phyloP scores from a whole-genome alignment of 2,888 invertebrate genomes.

The Lasioglossum villosulum region DNA sequence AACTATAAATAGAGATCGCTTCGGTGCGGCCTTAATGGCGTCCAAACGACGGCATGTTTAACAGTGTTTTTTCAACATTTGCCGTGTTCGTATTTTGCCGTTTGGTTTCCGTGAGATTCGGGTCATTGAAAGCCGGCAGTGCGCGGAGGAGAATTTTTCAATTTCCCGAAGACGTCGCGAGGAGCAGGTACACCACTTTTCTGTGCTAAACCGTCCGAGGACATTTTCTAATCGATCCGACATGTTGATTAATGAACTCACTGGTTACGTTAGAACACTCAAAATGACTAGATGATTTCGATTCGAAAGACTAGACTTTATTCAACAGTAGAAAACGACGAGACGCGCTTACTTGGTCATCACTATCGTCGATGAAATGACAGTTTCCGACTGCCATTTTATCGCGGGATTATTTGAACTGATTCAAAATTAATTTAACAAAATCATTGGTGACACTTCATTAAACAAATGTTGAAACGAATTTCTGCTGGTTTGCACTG shows the following conservation, averaged over 20 bases:
- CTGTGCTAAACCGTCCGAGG: not conserved
- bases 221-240: not conserved
- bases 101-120: not conserved
- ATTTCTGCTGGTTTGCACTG: not conserved
- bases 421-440: not conserved
- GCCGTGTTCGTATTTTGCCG: conserved; percentile 4
- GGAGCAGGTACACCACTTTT: not conserved
- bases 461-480: not conserved
- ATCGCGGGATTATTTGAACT: not conserved
- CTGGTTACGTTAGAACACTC: not conserved
- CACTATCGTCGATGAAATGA: not conserved
- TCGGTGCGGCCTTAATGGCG: conserved; percentile 20
- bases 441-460: not conserved
- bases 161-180: not conserved
- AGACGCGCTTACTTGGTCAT: too few species aligned
- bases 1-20: conserved; percentile 53
- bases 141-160: not conserved
- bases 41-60: conserved; percentile 43
- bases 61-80: conserved; percentile 42
- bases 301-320: not conserved
- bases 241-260: not conserved
- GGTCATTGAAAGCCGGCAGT: not conserved
- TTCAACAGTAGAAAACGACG: not conserved
- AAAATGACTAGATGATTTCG: not conserved
- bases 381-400: not conserved